Evolutionary conservation across 35 echinoderm and acorn worm species (phyloP).

Genomic region (Heliocidaris tuberculata): DNA sequence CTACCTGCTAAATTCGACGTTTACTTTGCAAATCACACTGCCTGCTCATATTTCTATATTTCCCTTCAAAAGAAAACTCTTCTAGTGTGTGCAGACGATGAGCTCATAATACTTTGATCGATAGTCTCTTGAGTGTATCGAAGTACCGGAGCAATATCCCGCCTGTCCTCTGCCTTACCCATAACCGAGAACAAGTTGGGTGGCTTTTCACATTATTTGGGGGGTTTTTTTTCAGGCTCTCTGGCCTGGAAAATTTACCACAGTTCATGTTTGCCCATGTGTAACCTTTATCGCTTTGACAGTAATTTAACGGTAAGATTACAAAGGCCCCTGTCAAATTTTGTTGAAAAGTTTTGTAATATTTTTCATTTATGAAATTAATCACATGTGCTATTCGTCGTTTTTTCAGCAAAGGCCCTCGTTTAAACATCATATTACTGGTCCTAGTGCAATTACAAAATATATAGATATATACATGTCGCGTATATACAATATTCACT

Average conservation of each 20-base stretch:
- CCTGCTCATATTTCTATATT: background rate
- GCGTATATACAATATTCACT: too few relatives aligned
- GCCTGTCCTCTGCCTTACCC: background rate
- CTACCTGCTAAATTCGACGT: constrained; percentile 14
- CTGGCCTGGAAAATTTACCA: background rate
- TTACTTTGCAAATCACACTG: constrained; percentile 24
- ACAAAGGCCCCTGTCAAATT: background rate
- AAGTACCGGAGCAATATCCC: constrained; percentile 14
- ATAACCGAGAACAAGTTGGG: background rate
- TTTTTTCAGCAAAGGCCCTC: too few relatives aligned
- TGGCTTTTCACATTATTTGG: background rate
- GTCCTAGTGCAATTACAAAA: too few relatives aligned
- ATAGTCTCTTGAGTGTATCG: constrained; percentile 27
- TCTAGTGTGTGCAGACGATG: background rate
- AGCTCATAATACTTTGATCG: constrained; percentile 36
- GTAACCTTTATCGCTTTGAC: background rate
- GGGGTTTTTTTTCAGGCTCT: background rate
- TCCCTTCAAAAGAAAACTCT: background rate
- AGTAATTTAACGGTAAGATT: background rate
- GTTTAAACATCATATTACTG: too few relatives aligned
- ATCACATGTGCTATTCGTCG: too few relatives aligned
- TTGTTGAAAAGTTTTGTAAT: too few relatives aligned
- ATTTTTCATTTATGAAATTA: background rate
- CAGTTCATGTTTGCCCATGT: background rate
- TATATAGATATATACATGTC: too few relatives aligned